Evolutionary conservation across 2,797 vertebrate species (phyloP), one percentile per base, ranked within the genome.

Genomic region (Malacoctenus gilli): DNA sequence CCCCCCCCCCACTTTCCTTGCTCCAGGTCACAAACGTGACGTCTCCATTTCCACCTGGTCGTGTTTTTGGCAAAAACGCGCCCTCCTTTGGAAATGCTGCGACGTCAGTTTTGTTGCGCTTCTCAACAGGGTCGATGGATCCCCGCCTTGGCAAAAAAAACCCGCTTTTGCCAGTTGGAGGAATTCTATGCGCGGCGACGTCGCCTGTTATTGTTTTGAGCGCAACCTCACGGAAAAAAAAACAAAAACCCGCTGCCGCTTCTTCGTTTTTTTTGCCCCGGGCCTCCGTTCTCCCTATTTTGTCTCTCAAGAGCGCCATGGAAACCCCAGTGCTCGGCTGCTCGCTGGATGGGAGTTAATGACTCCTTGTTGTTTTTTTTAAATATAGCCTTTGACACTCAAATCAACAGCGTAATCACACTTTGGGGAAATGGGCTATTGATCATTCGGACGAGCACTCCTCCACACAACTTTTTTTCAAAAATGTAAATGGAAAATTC

Each of bases 161-260:
- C n/a, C n/a, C 12, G 4, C 37, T 76, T n/a, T 70, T 77, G 74
- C 74, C 72, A 41, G 50, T 79, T 63, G 57, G 68, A 82, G 76
- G 77, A 83, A 81, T 88, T 82, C 82, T 74, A 59, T 76, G 67
- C 64, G 73, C 69, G 19, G 59, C 77, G 80, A 82, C 80, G 83
- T 75, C 2, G 61, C 31, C 69, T 81, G 77, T 80, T 88, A 62
- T 87, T 86, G 74, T 89, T 86, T 85, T 79, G 50, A 62, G 63
- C 68, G 14, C 46, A 78, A 80, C 72, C 84, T 75, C 47, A 70
- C 79, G 63, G 74, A 73, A 70, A 85, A 84, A n/a, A n/a, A n/a
- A n/a, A n/a, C n/a, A n/a, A n/a, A n/a, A n/a, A n/a, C n/a, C n/a
- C n/a, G n/a, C n/a, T 49, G 81, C 84, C 59, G 34, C 49, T 43